Conservation (phyloP, 2,888 invertebrate genomes). For the Boloria selene region DNA sequence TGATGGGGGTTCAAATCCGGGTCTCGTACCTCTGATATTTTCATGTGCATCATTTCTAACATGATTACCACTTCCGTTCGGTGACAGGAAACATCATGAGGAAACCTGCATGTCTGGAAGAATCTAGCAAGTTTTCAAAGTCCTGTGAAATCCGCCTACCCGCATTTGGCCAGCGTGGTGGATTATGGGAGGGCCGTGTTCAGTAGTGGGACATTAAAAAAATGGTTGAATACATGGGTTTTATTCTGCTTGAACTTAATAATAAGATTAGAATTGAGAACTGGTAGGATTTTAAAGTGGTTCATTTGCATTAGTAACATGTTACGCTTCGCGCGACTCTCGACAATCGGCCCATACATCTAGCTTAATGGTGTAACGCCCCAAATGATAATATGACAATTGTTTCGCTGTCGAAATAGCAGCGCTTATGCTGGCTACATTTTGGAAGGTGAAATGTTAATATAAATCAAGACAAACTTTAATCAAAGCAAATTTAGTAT, state of each 20-base stretch:
- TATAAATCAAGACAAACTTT: constrained; percentile 8
- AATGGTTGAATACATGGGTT: no score
- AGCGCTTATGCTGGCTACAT: constrained; percentile 21
- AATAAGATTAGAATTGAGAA: constrained; percentile 47
- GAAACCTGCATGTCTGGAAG: no score
- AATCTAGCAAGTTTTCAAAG: no score
- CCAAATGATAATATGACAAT: constrained; percentile 75
- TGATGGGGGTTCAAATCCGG: no score
- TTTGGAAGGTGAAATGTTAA: constrained; percentile 13
- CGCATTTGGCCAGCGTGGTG: no score
- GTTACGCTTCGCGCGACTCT: constrained; percentile 65
- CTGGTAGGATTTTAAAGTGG: constrained; percentile 65
- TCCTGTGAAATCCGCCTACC: no score
- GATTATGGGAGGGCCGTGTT: no score
- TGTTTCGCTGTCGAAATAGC: constrained; percentile 49
- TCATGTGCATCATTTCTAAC: no score
- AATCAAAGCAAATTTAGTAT: background rate
- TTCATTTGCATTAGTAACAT: constrained; percentile 75
- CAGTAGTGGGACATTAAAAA: no score
- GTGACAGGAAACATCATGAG: no score
- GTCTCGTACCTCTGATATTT: no score
- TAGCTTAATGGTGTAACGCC: constrained; percentile 74
- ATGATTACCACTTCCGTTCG: no score
- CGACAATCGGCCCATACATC: constrained; percentile 75
- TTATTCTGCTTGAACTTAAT: constrained; percentile 2